These are phyloP conservation scores for Linurgus olivaceus DNA, from an alignment of 2,797 vertebrate species.

Conservation along the genomic window DNA sequence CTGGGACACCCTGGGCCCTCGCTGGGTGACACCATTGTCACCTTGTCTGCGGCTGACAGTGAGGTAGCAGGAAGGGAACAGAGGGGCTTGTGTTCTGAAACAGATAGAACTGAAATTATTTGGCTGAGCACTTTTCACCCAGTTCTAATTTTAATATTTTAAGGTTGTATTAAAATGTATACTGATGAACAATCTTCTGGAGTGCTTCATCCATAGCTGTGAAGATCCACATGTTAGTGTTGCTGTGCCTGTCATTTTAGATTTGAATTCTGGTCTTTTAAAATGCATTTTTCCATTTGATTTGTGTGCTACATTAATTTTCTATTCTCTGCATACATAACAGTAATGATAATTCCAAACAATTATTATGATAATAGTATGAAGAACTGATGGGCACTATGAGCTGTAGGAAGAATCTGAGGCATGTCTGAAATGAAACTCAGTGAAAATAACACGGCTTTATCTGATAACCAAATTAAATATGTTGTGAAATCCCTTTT, in stretches of 20 bases:
- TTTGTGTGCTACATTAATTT: neutral
- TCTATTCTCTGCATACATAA: neutral
- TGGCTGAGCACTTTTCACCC: neutral
- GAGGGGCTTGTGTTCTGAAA: neutral
- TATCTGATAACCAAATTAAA: neutral
- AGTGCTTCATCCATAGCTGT: neutral
- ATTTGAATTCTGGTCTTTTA: neutral
- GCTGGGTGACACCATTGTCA: neutral
- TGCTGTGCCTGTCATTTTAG: neutral
- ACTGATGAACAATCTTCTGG: neutral
- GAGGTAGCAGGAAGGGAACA: neutral
- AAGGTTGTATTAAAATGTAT: neutral
- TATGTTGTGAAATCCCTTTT: conserved; percentile 47
- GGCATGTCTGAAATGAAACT: neutral
- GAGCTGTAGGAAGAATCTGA: neutral
- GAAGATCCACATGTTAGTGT: neutral
- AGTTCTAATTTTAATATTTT: neutral
- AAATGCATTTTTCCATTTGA: neutral
- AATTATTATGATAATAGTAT: neutral
- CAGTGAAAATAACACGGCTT: neutral
- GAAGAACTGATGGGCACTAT: neutral
- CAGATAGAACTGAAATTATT: neutral
- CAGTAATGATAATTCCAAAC: neutral
- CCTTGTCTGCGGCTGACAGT: neutral
- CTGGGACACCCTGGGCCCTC: neutral